Evolutionary conservation across 2,797 vertebrate species (phyloP), one percentile per base, ranked within the genome.

Genomic region (Sebastes nivosus): DNA sequence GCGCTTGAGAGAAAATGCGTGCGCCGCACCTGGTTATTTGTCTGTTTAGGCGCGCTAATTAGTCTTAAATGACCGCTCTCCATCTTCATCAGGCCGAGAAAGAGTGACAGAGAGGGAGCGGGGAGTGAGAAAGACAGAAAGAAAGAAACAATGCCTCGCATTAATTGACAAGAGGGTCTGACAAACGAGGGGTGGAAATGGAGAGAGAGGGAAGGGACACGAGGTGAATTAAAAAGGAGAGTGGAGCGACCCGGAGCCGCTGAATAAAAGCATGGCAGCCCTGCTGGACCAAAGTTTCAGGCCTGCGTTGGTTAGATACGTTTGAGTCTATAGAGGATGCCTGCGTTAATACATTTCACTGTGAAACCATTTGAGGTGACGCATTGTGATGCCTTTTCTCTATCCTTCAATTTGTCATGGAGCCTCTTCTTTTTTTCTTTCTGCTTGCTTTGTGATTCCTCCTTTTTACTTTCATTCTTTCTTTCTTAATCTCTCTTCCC

Each of bases 41-140:
- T 89, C 82, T 75, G 82, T 77, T 86, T 77, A 76, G 72, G 72
- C 75, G 24, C 4, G 68, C 89, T 92, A 92, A 93, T 94, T 93
- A 87, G 65, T 89, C 87, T 86, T 89, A 94, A 94, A 94, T 87
- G 89, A 89, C 78, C 73, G 8, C 81, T 63, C 82, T 94, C 88
- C 81, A 79, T 93, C 91, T 92, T 92, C 91, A 92, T 92, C 87
- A 84, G 77, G 38, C 67, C n/a, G 76, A 59, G 75, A 71, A 59
- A 81, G 77, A 68, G 75, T 72, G 81, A 88, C 80, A 57, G 70
- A 69, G 78, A 54, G 67, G 29, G 77, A 79, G 72, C 6, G 18
- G 22, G 61, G 67, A 63, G 67, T n/a, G 59, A 74, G 82, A 59
- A 18, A 78, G 78, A 69, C 50, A 20, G 46, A 50, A 20, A 5